Base-by-base conservation (phyloP, 2,888 invertebrate genomes). In the Lysandra bellargus region DNA sequence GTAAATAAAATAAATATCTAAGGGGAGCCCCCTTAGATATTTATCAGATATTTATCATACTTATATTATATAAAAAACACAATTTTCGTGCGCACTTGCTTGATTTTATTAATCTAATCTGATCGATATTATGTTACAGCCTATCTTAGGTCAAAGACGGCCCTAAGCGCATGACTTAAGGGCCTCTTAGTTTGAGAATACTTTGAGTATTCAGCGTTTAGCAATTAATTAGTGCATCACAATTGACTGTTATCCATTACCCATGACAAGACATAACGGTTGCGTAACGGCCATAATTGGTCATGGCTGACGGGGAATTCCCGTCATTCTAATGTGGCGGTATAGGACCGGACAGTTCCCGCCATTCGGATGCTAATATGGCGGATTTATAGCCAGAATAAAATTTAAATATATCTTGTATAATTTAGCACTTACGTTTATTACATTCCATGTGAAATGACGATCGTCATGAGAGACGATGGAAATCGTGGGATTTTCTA, bases 301-400 rank as follows among this genome's bases (percentile, higher is more conserved):
- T 64, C 9, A 23, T 64, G n/a, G 61, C 23, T 23, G 23, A 9
- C 61, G 9, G 61, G 9, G 2, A 0, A 9, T 64, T 64, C 64
- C 9, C 64, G 64, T 30, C 30, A 64, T 64, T 64, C 64, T 30
- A 64, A 64, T 64, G 12, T 64, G 64, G 30, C 23, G 9, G 30
- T 64, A 64, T 64, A 64, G 12, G 53, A 4, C 53, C 17, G 17
- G 53, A 57, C 53, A 30, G 30, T 30, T 64, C 12, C 30, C 64
- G 64, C 64, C 64, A 64, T 64, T 64, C 30, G 7, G 30, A 64
- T 64, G 64, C 64, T 30, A 64, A 64, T 30, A 30, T 64, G 64
- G 30, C 23, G 30, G 64, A 64, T 64, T 30, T 64, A 64, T 64
- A 64, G 30, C 64, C 30, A 30, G 9, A 30, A 64, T 9, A 64